These are phyloP conservation scores for Fregata magnificens DNA, from an alignment of 2,113 vertebrate species.

Conservation along the genomic window DNA sequence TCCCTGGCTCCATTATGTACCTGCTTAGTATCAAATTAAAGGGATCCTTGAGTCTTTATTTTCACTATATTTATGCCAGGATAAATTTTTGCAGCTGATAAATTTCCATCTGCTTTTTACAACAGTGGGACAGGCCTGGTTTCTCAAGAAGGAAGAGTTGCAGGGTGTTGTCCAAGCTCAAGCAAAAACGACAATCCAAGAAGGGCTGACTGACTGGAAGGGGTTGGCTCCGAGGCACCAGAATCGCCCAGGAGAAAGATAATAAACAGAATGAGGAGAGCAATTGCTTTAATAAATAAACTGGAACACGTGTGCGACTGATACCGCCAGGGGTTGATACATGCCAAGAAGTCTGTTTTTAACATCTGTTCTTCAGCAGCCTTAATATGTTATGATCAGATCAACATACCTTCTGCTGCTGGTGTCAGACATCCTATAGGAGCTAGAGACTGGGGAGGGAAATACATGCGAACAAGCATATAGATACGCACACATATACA, in stretches of 20 bases:
- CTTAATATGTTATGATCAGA: slow-evolving; percentile 66
- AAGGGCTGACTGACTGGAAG: slow-evolving; percentile 32
- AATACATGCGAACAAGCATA: not conserved
- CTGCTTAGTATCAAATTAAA: not conserved
- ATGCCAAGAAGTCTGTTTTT: slow-evolving; percentile 46
- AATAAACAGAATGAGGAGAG: slow-evolving; percentile 44
- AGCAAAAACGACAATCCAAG: not conserved
- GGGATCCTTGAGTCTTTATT: not conserved
- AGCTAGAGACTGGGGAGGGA: not conserved
- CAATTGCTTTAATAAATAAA: slow-evolving; percentile 61
- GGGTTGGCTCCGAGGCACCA: not conserved
- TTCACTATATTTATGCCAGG: not conserved
- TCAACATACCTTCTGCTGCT: slow-evolving; percentile 55
- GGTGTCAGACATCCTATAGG: slow-evolving; percentile 43
- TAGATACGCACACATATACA: not conserved
- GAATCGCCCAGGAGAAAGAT: slow-evolving; percentile 44
- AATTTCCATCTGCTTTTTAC: not conserved
- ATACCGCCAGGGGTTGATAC: slow-evolving; percentile 3
- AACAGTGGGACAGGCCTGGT: not conserved
- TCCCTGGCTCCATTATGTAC: not conserved
- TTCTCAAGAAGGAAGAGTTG: slow-evolving; percentile 20
- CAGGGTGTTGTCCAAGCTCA: not conserved
- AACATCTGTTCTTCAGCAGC: slow-evolving; percentile 65
- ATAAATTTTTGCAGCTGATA: not conserved
- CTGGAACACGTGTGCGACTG: slow-evolving; percentile 30